Percentiles rank a stretch among this genome's conserved stretches.
phyloP scores from a whole-genome alignment of 37 sponge, comb jelly and placozoan species.

The Spongilla lacustris region DNA sequence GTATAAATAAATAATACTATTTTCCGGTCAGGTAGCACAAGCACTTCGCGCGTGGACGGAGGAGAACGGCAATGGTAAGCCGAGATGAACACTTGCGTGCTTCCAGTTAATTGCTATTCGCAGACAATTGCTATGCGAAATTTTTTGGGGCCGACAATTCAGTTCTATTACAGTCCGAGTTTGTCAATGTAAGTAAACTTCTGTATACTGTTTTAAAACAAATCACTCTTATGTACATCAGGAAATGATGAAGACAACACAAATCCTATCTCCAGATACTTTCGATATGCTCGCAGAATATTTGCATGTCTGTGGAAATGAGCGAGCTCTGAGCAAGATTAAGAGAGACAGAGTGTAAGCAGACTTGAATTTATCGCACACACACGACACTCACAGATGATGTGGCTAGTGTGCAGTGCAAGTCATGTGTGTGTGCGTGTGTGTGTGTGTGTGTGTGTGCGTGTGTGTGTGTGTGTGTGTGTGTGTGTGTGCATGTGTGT shows the following conservation, averaged over 20 bases:
- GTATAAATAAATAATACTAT: too few relatives aligned
- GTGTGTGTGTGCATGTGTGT: too few relatives aligned
- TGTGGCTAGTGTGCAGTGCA: neutral
- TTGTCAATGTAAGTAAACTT: neutral
- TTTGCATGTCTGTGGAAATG: conserved; percentile 27
- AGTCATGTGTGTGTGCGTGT: too few relatives aligned
- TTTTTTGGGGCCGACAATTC: neutral
- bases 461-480: too few relatives aligned
- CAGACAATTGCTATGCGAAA: neutral
- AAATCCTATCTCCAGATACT: conserved; percentile 14
- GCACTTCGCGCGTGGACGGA: conserved; percentile 10
- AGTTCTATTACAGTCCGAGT: neutral
- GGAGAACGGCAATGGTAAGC: neutral
- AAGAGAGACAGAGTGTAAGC: conserved; percentile 25
- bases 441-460: too few relatives aligned
- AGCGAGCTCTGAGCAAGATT: neutral
- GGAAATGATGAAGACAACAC: conserved; percentile 11
- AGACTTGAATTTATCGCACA: neutral
- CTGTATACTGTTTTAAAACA: too few relatives aligned
- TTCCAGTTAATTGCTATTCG: neutral
- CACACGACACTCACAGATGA: too few relatives aligned
- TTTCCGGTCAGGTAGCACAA: conserved; percentile 1
- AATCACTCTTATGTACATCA: too few relatives aligned
- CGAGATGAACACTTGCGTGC: neutral
- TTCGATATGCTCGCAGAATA: conserved; percentile 30